A percentile compares a stretch with the other conserved stretches of the same genome.
These are phyloP conservation scores for Byasa hedistus DNA, from an alignment of 2,888 invertebrate genomes.

Conservation along the genomic window DNA sequence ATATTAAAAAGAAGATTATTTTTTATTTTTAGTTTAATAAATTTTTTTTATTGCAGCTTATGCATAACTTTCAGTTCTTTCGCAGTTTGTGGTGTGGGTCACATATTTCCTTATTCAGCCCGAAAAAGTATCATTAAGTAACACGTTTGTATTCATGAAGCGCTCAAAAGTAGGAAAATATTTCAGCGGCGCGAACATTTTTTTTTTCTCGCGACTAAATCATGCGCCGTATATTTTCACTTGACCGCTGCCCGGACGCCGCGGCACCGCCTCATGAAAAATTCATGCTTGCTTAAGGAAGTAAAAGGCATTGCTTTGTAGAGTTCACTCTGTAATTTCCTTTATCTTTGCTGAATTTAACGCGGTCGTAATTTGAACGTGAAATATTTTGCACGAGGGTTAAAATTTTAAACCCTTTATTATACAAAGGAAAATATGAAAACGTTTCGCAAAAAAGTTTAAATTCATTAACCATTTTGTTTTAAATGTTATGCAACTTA, in stretches of 20 bases:
- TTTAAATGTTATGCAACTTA: too few relatives aligned
- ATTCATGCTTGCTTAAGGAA: constrained; percentile 29
- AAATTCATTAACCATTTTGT: too few relatives aligned
- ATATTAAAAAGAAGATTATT: too few relatives aligned
- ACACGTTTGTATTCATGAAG: constrained; percentile 33
- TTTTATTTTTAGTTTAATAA: too few relatives aligned
- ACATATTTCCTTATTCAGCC: constrained; percentile 8
- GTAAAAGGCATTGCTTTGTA: constrained; percentile 25
- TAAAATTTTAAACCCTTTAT: not conserved
- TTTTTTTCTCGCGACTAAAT: constrained; percentile 33
- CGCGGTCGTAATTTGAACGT: constrained; percentile 1
- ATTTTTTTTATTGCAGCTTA: too few relatives aligned
- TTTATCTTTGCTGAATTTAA: constrained; percentile 13
- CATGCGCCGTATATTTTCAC: constrained; percentile 33
- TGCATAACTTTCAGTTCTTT: not conserved
- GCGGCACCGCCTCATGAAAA: constrained; percentile 23
- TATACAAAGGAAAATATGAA: not conserved
- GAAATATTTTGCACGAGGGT: not conserved
- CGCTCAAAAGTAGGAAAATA: constrained; percentile 32
- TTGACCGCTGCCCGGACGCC: constrained; percentile 31
- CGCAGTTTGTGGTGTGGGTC: not conserved
- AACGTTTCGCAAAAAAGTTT: not conserved
- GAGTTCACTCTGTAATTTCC: constrained; percentile 14
- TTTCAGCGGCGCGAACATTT: constrained; percentile 34
- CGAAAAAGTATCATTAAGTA: constrained; percentile 12